Conservation (phyloP, 2,113 vertebrate species). For the Datnioides undecimradiatus region DNA sequence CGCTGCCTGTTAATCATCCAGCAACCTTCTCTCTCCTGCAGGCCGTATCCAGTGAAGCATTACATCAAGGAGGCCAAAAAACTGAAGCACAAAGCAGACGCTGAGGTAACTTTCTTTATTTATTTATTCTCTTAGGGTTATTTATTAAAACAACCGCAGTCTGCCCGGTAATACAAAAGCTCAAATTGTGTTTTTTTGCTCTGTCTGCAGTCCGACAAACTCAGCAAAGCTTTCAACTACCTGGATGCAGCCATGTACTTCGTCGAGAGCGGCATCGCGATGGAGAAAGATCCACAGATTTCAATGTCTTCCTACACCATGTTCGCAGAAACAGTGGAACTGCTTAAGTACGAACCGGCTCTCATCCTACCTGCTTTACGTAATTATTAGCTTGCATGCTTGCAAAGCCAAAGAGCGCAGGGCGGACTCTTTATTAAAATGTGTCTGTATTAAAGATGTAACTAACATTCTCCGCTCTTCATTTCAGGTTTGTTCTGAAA, state of each 20-base stretch:
- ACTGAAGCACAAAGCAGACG: constrained; percentile 96
- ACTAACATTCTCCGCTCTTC: constrained; percentile 6
- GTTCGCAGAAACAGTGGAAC: constrained; percentile 90
- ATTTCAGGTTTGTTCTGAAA: constrained; percentile 89
- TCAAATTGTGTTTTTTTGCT: neutral
- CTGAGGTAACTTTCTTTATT: constrained; percentile 82
- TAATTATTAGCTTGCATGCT: neutral
- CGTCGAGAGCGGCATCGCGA: constrained; percentile 91
- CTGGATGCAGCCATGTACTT: constrained; percentile 92
- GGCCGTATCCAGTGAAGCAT: constrained; percentile 87
- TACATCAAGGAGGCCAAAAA: constrained; percentile 94
- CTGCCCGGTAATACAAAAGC: neutral
- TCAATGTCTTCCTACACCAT: constrained; percentile 90
- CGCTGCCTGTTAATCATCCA: neutral
- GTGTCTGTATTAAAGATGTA: too few relatives aligned
- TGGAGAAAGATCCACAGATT: constrained; percentile 87
- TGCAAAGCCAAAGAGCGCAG: neutral
- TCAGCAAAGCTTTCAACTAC: constrained; percentile 91
- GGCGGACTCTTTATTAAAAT: neutral
- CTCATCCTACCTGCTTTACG: neutral
- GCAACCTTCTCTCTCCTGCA: constrained; percentile 50
- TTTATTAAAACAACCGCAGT: neutral
- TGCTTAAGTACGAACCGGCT: constrained; percentile 88
- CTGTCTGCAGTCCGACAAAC: constrained; percentile 86
- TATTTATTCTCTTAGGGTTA: too few relatives aligned